Conservation (phyloP, 2,113 vertebrate genomes). For the Xyliphius kryptos region DNA sequence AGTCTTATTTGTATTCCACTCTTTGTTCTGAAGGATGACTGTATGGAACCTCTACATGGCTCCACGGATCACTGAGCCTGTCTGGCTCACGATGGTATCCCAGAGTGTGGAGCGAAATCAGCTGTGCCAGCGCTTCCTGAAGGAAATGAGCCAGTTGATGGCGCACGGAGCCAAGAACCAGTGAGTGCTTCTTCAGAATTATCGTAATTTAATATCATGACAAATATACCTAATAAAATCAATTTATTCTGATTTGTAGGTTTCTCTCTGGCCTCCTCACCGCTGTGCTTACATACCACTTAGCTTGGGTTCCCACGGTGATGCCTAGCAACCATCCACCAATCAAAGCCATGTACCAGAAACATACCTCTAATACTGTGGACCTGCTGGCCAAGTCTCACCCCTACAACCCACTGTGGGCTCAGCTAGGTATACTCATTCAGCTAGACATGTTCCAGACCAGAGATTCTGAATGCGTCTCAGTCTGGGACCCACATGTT, state of each 20-base stretch:
- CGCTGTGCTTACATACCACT: slow-evolving; percentile 77
- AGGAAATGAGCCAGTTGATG: slow-evolving; percentile 71
- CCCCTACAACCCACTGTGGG: slow-evolving; percentile 83
- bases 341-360: slow-evolving; percentile 71
- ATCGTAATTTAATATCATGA: neutral
- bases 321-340: slow-evolving; percentile 80
- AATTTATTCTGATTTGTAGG: slow-evolving; percentile 47
- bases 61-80: slow-evolving; percentile 76
- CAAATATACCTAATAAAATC: neutral
- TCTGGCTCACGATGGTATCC: slow-evolving; percentile 84
- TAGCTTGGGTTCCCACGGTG: slow-evolving; percentile 84
- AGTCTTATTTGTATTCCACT: neutral
- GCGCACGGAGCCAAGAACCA: slow-evolving; percentile 81
- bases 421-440: slow-evolving; percentile 69
- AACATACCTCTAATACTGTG: slow-evolving; percentile 73
- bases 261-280: slow-evolving; percentile 79
- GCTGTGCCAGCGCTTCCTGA: slow-evolving; percentile 77
- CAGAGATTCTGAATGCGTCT: too few species aligned
- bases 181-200: slow-evolving; percentile 55
- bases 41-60: slow-evolving; percentile 81
- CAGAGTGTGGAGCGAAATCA: slow-evolving; percentile 69
- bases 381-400: slow-evolving; percentile 78
- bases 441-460: too few species aligned
- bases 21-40: slow-evolving; percentile 59
- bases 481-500: too few species aligned